phyloP scores from a whole-genome alignment of 2,113 vertebrate genomes.

The Chaetodon auriga region DNA sequence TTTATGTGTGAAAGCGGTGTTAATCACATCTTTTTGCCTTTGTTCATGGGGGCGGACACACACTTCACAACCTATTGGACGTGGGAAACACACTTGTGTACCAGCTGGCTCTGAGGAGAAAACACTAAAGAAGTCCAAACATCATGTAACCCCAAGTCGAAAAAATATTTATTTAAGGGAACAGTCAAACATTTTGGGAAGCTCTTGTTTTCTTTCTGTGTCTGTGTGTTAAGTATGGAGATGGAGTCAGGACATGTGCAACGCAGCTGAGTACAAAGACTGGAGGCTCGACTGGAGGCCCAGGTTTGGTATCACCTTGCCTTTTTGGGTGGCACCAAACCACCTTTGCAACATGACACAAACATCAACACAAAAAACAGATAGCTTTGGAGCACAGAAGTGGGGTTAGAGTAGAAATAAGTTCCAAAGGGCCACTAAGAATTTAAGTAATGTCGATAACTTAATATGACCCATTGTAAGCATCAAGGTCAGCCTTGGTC shows the following conservation, averaged over 20 bases:
- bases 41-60: neutral
- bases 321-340: neutral
- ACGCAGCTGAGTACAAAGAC: neutral
- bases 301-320: neutral
- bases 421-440: no score
- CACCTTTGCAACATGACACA: neutral
- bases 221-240: neutral
- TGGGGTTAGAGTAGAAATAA: neutral
- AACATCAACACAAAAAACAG: neutral
- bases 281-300: neutral
- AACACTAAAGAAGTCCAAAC: neutral
- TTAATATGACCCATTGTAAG: no score
- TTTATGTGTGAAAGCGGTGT: slow-evolving; percentile 23
- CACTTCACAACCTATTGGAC: slow-evolving; percentile 9
- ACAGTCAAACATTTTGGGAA: slow-evolving; percentile 1
- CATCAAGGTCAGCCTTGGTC: no score
- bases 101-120: neutral
- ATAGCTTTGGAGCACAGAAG: neutral
- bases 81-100: slow-evolving; percentile 11
- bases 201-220: neutral
- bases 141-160: neutral
- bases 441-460: no score
- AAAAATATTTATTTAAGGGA: slow-evolving; percentile 18
- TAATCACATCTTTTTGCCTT: slow-evolving; percentile 42
- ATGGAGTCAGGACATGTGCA: neutral